Evolutionary conservation across 2,113 vertebrate species (phyloP).

Genomic region (Ochotona princeps): DNA sequence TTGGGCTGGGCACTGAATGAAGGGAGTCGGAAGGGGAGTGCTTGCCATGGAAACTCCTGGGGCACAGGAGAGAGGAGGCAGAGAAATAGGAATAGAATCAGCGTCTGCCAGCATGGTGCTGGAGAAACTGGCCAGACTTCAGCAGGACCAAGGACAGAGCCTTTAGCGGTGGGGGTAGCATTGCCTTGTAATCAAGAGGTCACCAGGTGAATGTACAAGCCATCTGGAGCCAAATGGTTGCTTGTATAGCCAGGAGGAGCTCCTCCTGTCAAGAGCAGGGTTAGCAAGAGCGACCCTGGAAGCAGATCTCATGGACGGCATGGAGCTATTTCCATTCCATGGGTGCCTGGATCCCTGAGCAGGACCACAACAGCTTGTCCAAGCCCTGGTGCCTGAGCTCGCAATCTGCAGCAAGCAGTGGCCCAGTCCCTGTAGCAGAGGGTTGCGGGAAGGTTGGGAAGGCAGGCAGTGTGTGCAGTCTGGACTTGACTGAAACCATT

Average conservation of each 20-base stretch:
- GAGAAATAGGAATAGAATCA: background rate
- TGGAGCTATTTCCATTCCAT: background rate
- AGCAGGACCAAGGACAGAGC: background rate
- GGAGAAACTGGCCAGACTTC: background rate
- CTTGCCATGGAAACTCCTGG: background rate
- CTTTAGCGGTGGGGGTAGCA: background rate
- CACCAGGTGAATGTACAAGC: background rate
- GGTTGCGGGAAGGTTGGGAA: background rate
- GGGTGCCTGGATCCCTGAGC: background rate
- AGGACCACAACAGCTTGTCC: background rate
- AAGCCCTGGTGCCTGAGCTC: background rate
- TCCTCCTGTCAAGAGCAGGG: background rate
- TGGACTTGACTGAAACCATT: background rate
- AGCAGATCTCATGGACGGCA: background rate
- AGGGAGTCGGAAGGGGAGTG: background rate
- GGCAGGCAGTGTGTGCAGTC: background rate
- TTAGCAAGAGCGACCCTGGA: background rate
- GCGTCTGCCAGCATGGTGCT: background rate
- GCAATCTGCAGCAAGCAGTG: background rate
- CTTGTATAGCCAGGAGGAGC: background rate
- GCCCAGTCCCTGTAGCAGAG: background rate
- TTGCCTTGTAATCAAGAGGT: background rate
- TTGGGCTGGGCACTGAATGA: background rate
- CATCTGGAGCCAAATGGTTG: background rate
- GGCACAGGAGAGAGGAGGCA: background rate